These are phyloP conservation scores for Meloidogyne chitwoodi DNA, from an alignment of 1,140 invertebrate species.

Conservation along the genomic window DNA sequence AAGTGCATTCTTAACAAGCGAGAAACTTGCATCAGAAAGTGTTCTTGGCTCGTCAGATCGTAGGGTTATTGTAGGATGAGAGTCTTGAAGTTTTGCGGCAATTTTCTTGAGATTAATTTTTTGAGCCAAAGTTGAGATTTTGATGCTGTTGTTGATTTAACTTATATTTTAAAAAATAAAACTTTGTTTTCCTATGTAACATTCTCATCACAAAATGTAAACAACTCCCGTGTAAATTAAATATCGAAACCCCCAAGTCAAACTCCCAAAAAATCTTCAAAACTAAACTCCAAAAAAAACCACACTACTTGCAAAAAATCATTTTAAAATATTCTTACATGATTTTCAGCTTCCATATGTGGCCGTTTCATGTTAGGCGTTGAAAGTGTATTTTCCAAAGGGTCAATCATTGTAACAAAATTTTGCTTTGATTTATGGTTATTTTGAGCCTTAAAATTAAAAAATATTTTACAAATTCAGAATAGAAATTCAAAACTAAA, in stretches of 20 bases:
- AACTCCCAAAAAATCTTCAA: too few relatives aligned
- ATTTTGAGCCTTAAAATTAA: background rate
- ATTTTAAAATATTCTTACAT: too few relatives aligned
- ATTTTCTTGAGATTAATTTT: background rate
- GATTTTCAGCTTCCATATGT: background rate
- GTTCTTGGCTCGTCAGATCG: background rate
- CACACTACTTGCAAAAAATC: too few relatives aligned
- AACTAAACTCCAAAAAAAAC: too few relatives aligned
- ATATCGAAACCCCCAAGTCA: too few relatives aligned
- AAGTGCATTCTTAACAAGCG: background rate
- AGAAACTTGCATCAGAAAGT: background rate
- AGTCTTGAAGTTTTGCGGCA: background rate
- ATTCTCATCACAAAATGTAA: too few relatives aligned
- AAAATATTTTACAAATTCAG: too few relatives aligned
- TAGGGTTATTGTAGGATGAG: background rate
- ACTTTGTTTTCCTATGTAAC: too few relatives aligned
- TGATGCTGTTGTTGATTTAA: background rate
- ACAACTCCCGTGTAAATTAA: too few relatives aligned
- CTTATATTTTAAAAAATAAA: too few relatives aligned
- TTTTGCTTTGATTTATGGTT: background rate
- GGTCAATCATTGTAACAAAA: background rate
- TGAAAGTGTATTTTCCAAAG: background rate
- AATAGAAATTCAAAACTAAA: too few relatives aligned
- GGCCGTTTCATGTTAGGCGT: background rate
- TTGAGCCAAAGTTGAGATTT: background rate